Evolutionary conservation across 2,113 vertebrate genomes (phyloP), one percentile per base, ranked within the genome.

Genomic region (Otolemur garnettii): DNA sequence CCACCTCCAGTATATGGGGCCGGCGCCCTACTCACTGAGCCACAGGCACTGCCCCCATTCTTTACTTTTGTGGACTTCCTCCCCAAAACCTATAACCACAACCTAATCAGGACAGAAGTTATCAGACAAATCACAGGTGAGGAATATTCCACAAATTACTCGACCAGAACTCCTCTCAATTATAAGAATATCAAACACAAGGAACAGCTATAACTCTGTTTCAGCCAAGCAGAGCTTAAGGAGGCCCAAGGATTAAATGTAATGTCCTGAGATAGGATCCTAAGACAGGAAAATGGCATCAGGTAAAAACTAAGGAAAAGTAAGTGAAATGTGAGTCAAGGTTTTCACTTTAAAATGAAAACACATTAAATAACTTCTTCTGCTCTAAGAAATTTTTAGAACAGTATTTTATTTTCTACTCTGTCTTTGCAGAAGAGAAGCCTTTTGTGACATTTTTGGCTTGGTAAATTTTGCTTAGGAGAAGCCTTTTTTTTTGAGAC

Each of bases 281-380:
- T 71, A 71, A 24, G 69, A 4, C 13, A 83, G n/a, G 57, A 53
- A 60, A 64, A 42, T 72, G 60, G 30, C 5, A 38, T 22, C 35
- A 66, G 30, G 55, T 68, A 87, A 87, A 87, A 64, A 38, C 30
- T 24, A 75, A 62, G 45, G 64, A 57, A 53, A 71, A 78, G 0
- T 45, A 55, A 83, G 17, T 80, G 4, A 94, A 62, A 21, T 7
- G 18, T 68, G 71, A n/a, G 38, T 83, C 45, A 75, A 45, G 19
- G n/a, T 0, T 90, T 42, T 69, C n/a, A 5, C 24, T 94, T 96
- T 86, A 26, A 86, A 93, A 69, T 74, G 42, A 55, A 35, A 64
- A 38, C 83, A 50, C 82, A 62, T 57, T 66, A 80, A 96, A 53
- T 14, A 87, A 71, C 42, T 91, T 90, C 6, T 50, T 79, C 24